Conservation (phyloP, 2,797 vertebrate genomes). For the Percopsis omiscomaycus region DNA sequence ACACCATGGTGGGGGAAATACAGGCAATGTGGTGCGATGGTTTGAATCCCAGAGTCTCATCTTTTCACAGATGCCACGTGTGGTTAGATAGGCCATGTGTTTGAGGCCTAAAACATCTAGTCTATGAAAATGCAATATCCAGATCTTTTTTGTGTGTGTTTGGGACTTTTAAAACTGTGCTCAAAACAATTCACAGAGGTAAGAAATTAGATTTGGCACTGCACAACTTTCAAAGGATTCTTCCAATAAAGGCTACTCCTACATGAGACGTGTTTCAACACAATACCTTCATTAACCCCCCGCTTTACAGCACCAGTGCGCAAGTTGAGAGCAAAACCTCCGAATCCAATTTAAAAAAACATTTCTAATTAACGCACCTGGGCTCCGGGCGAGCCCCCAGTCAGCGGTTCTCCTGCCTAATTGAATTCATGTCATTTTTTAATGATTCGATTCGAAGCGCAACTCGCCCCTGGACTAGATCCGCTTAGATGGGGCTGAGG, state of each 20-base stretch:
- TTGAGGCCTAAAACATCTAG: too few species aligned
- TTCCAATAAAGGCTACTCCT: constrained; percentile 8
- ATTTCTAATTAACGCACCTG: neutral
- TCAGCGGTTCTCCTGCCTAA: neutral
- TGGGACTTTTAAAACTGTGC: neutral
- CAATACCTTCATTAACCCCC: too few species aligned
- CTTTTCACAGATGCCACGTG: too few species aligned
- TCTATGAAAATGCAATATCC: too few species aligned
- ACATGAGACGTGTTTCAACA: too few species aligned
- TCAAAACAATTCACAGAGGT: too few species aligned
- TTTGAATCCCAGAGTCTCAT: too few species aligned
- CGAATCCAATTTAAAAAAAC: constrained; percentile 1
- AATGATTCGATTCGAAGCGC: neutral
- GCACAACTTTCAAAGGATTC: constrained; percentile 3
- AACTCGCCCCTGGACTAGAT: neutral
- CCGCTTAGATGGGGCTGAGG: constrained; percentile 12
- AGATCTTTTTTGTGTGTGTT: too few species aligned
- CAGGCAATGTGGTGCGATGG: too few species aligned
- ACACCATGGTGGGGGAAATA: neutral
- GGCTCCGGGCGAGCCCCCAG: neutral
- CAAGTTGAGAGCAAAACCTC: neutral
- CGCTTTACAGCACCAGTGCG: neutral
- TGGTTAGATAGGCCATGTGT: too few species aligned
- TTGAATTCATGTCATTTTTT: neutral
- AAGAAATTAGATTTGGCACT: neutral